Conservation (phyloP, 2,888 invertebrate species). For the Hypsopygia costalis region DNA sequence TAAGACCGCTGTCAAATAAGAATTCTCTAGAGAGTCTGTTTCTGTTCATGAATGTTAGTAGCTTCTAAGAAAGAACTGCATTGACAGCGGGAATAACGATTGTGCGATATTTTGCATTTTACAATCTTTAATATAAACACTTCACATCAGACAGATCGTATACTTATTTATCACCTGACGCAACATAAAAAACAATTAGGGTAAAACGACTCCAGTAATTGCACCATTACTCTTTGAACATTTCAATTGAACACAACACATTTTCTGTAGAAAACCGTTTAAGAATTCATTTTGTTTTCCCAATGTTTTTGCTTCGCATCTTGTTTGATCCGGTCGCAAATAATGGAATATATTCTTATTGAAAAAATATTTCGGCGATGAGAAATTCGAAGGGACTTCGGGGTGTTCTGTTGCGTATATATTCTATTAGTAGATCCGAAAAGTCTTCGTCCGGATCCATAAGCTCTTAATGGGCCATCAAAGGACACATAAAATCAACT, state of each 20-base stretch:
- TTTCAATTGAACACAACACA: neutral
- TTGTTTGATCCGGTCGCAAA: slow-evolving; percentile 4
- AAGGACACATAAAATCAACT: neutral
- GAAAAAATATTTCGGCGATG: neutral
- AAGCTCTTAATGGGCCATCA: neutral
- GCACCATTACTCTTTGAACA: neutral
- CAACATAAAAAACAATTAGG: too few relatives aligned
- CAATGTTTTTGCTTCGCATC: neutral
- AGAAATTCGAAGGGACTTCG: neutral
- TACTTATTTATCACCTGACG: too few relatives aligned
- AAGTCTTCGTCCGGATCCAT: neutral
- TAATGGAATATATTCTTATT: slow-evolving; percentile 3
- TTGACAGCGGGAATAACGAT: too few relatives aligned
- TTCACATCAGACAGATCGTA: too few relatives aligned
- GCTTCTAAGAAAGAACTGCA: too few relatives aligned
- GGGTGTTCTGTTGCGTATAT: neutral
- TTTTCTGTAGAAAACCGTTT: too few relatives aligned
- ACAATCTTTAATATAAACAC: too few relatives aligned
- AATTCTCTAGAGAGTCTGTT: too few relatives aligned
- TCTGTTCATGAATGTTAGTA: too few relatives aligned
- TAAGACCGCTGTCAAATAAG: too few relatives aligned
- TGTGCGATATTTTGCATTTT: too few relatives aligned
- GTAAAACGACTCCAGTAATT: too few relatives aligned
- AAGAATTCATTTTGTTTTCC: neutral
- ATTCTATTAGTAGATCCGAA: neutral